phyloP scores from a whole-genome alignment of 2,113 vertebrate genomes.

The Hyperopisus bebe region DNA sequence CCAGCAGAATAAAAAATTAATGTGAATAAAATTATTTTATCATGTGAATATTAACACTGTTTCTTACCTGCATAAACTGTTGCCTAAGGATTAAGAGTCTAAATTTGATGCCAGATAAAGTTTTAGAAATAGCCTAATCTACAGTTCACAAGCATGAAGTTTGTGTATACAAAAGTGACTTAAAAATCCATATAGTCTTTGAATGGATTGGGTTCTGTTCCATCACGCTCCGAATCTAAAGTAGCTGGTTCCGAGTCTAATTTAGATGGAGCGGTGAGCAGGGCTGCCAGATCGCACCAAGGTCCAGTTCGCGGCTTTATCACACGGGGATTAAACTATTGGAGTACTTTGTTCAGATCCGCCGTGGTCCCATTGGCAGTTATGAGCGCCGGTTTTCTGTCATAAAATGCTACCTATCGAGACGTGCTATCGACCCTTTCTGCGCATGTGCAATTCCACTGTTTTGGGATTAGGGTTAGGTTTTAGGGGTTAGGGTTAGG shows the following conservation, averaged over 20 bases:
- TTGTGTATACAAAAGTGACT: not conserved
- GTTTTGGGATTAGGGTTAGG: no score
- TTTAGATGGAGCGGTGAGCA: not conserved
- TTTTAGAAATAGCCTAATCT: not conserved
- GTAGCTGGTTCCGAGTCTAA: no score
- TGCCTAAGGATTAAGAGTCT: not conserved
- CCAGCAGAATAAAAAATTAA: not conserved
- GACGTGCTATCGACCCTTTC: no score
- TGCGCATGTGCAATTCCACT: no score
- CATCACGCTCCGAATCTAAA: no score
- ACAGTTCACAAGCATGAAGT: not conserved
- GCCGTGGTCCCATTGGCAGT: not conserved
- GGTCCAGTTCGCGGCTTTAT: not conserved
- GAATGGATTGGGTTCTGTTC: not conserved
- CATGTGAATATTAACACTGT: not conserved
- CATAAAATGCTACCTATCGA: no score
- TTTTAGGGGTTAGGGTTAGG: no score
- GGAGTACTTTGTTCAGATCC: no score
- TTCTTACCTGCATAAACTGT: not conserved
- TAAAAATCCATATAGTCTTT: not conserved
- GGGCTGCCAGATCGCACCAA: not conserved
- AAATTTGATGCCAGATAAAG: not conserved
- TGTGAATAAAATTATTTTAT: not conserved
- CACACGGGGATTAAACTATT: no score
- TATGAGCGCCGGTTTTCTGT: no score